Base-by-base conservation (phyloP, 2,888 invertebrate genomes). In the Monoplex corrugatus region DNA sequence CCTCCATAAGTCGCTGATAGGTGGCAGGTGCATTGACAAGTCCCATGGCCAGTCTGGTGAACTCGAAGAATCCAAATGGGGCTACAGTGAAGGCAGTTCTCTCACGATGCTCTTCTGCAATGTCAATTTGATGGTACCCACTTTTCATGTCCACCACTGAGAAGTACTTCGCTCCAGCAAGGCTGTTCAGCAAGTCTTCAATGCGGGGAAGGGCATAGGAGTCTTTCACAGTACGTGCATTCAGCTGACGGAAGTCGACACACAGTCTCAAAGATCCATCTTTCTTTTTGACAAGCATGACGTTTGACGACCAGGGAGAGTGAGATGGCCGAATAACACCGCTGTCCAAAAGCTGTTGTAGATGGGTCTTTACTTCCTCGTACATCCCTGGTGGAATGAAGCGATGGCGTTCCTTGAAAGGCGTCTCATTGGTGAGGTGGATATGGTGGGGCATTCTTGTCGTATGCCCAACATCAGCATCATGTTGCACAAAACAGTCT, bases 381-480 rank as follows among this genome's bases (percentile, higher is more conserved):
- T 86, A 87, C 92, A 93, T 91, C 3, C 86, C n/a, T 38, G 91
- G 91, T 43, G 89, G 91, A 63, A 92, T 91, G 1, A 88, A 86
- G 50, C 92, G 19, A 43, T 91, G 88, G 10, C 87, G 50, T 43
- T 91, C 86, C 83, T 91, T 92, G 80, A 92, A 91, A n/a, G n/a
- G n/a, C n/a, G n/a, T n/a, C n/a, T n/a, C n/a, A n/a, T n/a, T 72
- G 10, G 19, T 84, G 23, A 91, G 89, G 19, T 91, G 72, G 19
- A 91, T 91, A 32, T 75, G 43, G 63, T 90, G 91, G 72, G 87
- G 88, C 28, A 92, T 86, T 50, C 45, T 16, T 16, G 23, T 44
- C 23, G 88, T 87, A 38, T 78, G 45, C 1, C 91, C 89, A 5
- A 91, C 84, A 89, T 91, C 91, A 10, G 23, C 68, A 32, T 89